Base-by-base conservation (phyloP, 1,140 invertebrate genomes). In the Harpegnathos saltator region DNA sequence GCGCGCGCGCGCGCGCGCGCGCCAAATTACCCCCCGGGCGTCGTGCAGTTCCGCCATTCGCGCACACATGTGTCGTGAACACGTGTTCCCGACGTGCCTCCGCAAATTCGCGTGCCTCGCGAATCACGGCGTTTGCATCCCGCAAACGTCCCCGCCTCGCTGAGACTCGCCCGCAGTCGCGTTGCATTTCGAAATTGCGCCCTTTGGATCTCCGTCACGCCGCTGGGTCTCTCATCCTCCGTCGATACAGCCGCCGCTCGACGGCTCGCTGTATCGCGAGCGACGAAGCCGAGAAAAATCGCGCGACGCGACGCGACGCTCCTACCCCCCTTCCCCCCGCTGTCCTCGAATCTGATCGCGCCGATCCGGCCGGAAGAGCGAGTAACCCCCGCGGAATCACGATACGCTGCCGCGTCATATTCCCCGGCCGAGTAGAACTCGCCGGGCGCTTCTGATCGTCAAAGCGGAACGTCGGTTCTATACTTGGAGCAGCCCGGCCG, bases 381-480 rank as follows among this genome's bases (percentile, higher is more conserved):
- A 44, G 15, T 58, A 56, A 3, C 54, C 22, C 15, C 44, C 29
- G 29, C 22, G 52, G 58, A 71, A 71, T 80, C 65, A 80, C 22
- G 33, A 4, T 3, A 9, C 33, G 33, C 2, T 33, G 52, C 22
- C 38, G 62, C 22, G 54, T 74, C 66, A 44, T 69, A 52, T 73
- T 84, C 63, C 7, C 7, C 54, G 73, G 22, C 5, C 82, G 58
- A 80, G 72, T 52, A 83, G 80, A 73, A 86, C 82, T 77, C 82
- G 77, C 48, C 75, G 52, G 52, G 77, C 72, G 69, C 44, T 81
- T 84, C 85, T 69, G 80, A 74, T 48, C 86, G 82, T 85, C 87
- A 84, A 84, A 90, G 87, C 80, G 75, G 86, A 90, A 87, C 85
- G 73, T 85, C 84, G 82, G 69, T 66, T 44, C 33, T 81, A 61